Base-by-base conservation (phyloP, 2,888 invertebrate genomes). In the Thymelicus acteon region DNA sequence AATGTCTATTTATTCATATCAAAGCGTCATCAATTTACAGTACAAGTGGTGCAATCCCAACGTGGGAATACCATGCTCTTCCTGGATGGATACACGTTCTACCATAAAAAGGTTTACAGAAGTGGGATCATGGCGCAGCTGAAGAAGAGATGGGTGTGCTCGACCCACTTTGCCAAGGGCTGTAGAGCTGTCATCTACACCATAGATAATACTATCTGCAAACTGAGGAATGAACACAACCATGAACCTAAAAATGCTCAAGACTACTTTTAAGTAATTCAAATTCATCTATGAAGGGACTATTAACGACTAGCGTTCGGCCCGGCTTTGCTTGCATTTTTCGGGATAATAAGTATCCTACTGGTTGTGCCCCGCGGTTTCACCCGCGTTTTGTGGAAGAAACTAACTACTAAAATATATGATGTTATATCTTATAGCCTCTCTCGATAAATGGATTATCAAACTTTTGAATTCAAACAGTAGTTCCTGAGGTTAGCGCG, bases 131-230 rank as follows among this genome's bases (percentile, higher is more conserved):
- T 66, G 10, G n/a, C 48, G 58, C 2, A 31, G 44, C 0, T 6
- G 31, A 72, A 49, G 62, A 62, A 40, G 40, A 47, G 58, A 44
- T 88, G 87, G 87, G 72, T 80, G 7, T 87, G 87, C 67, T 86
- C 86, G 0, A 84, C 87, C 0, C 83, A 87, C 65, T 52, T 73
- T 7, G 74, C 77, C 4, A 72, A 75, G 7, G 83, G 84, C 0
- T 88, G 86, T 66, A 72, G 71, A 49, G 87, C 85, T 0, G 74
- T 64, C 4, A 60, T 86, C 4, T 72, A 63, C 19, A 70, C 40
- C 74, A 69, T 61, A 73, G 78, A 66, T 6, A 62, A 69, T 24
- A 10, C 15, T 10, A 57, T 61, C 1, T 63, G 83, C 0, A 37
- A 39, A 2, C 39, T 76, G 0, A 78, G 72, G 7, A 76, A 78